A percentile compares a stretch with the other conserved stretches of the same genome.
These are phyloP conservation scores for Rhabdomys dilectus DNA, from an alignment of 2,113 vertebrate genomes.

Conservation along the genomic window DNA sequence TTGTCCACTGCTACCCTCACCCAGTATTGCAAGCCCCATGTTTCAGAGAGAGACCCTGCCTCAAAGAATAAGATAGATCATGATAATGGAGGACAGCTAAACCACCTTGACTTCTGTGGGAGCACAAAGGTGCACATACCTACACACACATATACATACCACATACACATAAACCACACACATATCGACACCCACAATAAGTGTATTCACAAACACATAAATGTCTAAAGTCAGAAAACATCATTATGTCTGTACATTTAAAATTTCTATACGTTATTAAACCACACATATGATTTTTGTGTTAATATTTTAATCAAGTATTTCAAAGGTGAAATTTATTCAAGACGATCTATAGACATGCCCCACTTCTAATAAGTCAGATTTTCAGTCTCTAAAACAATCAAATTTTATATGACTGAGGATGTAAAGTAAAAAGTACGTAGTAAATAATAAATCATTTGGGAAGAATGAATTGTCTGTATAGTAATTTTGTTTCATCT, in stretches of 20 bases:
- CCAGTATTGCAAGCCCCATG: neutral
- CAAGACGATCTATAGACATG: neutral
- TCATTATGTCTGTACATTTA: conserved; percentile 1
- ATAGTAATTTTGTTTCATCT: neutral
- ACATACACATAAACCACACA: neutral
- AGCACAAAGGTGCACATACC: neutral
- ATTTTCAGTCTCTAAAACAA: conserved; percentile 51
- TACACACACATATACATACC: neutral
- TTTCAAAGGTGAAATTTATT: conserved; percentile 46
- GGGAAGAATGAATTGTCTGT: neutral
- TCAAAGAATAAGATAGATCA: neutral
- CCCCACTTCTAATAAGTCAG: conserved; percentile 5
- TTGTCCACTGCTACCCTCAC: neutral
- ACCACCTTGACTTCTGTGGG: neutral
- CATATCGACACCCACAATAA: neutral
- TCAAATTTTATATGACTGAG: neutral
- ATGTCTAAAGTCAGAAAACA: conserved; percentile 33
- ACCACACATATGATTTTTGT: conserved; percentile 2
- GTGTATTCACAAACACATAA: neutral
- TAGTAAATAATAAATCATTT: conserved; percentile 1
- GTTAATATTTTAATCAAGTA: conserved; percentile 32
- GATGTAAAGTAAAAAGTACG: neutral
- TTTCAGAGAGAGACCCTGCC: neutral
- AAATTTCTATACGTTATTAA: conserved; percentile 41
- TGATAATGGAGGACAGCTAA: neutral